Percentiles rank a stretch among this genome's conserved stretches.
These are phyloP conservation scores for Trochalopteron elliotii DNA, from an alignment of 2,113 vertebrate species.

Conservation along the genomic window DNA sequence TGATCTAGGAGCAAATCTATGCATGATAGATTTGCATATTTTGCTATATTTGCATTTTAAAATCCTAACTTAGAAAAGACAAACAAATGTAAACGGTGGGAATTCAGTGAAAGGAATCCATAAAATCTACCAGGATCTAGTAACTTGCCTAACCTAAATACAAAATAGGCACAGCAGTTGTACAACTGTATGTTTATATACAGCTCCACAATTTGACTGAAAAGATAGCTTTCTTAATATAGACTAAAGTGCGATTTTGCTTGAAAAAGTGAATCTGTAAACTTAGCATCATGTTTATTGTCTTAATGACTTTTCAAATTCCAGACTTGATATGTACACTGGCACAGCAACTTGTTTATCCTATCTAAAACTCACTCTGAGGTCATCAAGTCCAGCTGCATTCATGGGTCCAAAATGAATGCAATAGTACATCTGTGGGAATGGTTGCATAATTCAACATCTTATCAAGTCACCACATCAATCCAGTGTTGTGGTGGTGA, in stretches of 20 bases:
- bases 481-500: neutral
- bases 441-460: neutral
- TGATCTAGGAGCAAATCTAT: neutral
- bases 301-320: constrained; percentile 48
- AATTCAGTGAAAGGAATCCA: neutral
- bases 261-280: constrained; percentile 48
- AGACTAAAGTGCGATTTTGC: constrained; percentile 27
- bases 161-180: neutral
- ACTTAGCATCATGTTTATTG: constrained; percentile 47
- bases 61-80: neutral
- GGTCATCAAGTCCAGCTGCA: neutral
- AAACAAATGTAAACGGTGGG: neutral
- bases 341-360: constrained; percentile 15
- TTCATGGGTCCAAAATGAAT: neutral
- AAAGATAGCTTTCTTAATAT: constrained; percentile 39
- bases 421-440: neutral
- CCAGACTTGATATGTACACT: neutral
- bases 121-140: constrained; percentile 9
- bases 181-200: constrained; percentile 49
- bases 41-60: neutral
- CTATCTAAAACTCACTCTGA: neutral
- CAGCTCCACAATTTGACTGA: constrained; percentile 4
- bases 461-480: constrained; percentile 50
- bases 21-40: neutral
- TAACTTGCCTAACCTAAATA: constrained; percentile 17